Conservation (phyloP, 2,888 invertebrate genomes). For the Hirtodrosophila duncani region DNA sequence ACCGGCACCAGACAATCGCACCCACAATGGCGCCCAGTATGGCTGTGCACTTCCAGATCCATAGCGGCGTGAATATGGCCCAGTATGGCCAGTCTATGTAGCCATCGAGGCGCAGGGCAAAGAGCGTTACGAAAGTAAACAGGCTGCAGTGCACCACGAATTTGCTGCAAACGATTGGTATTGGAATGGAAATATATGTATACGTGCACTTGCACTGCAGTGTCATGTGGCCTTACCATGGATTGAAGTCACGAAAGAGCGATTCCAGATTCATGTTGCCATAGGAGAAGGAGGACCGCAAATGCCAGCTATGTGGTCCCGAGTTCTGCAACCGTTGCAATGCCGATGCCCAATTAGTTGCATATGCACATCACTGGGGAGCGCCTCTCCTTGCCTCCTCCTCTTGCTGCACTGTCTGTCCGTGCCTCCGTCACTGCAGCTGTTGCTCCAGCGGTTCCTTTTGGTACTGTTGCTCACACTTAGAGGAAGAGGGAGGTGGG, state of each 20-base stretch:
- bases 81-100: constrained; percentile 95
- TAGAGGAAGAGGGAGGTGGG: too few relatives aligned
- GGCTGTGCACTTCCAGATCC: constrained; percentile 97
- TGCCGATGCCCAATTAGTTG: constrained; percentile 65
- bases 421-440: too few relatives aligned
- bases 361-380: constrained; percentile 39
- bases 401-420: neutral
- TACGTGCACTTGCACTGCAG: too few relatives aligned
- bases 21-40: constrained; percentile 94
- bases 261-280: constrained; percentile 89
- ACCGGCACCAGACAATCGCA: constrained; percentile 96
- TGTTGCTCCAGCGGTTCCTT: too few relatives aligned
- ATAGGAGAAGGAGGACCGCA: too few relatives aligned
- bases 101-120: constrained; percentile 93
- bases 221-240: too few relatives aligned
- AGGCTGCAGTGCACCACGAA: constrained; percentile 97
- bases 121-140: constrained; percentile 92
- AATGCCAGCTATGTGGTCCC: too few relatives aligned
- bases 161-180: constrained; percentile 85
- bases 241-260: constrained; percentile 94
- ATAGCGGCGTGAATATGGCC: constrained; percentile 97
- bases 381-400: neutral
- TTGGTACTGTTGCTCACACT: too few relatives aligned
- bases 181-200: constrained; percentile 51
- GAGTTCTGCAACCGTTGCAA: too few relatives aligned